A percentile compares a stretch with the other conserved stretches of the same genome.
Conservation (phyloP, 53 echinoderm and acorn worm genomes). For the Hippasteria phrygiana region DNA sequence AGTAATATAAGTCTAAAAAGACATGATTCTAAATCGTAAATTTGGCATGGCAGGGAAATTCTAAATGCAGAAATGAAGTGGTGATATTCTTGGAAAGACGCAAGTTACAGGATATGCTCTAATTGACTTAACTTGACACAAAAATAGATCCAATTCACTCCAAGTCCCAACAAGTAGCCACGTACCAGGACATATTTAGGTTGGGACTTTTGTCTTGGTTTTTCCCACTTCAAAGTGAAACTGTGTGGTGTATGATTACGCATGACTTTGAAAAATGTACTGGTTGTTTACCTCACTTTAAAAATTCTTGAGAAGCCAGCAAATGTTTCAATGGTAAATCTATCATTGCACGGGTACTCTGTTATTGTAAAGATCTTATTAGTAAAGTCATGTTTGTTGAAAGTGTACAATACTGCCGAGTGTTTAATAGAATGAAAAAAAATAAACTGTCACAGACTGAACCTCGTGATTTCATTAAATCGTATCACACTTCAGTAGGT, state of each 20-base stretch:
- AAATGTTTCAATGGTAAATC: background rate
- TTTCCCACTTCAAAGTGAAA: background rate
- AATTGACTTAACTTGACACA: too few relatives aligned
- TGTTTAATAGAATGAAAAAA: background rate
- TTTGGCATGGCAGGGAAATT: background rate
- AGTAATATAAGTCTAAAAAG: too few relatives aligned
- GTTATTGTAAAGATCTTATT: slow-evolving; percentile 5
- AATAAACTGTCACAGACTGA: background rate
- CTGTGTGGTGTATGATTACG: background rate
- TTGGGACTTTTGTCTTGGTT: background rate
- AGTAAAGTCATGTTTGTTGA: background rate
- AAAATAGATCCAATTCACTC: background rate
- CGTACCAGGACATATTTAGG: too few relatives aligned
- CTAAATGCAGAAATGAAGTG: too few relatives aligned
- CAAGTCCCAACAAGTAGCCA: background rate
- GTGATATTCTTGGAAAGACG: background rate
- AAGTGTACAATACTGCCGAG: background rate
- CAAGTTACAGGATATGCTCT: background rate
- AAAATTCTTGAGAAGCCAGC: background rate
- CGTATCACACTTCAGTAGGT: too few relatives aligned
- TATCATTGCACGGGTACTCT: background rate
- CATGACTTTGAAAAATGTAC: background rate
- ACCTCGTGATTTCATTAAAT: background rate
- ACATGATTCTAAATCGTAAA: too few relatives aligned
- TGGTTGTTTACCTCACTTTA: slow-evolving; percentile 1